Conservation (phyloP, 2,797 vertebrate species). For the Epinephelus awoara region DNA sequence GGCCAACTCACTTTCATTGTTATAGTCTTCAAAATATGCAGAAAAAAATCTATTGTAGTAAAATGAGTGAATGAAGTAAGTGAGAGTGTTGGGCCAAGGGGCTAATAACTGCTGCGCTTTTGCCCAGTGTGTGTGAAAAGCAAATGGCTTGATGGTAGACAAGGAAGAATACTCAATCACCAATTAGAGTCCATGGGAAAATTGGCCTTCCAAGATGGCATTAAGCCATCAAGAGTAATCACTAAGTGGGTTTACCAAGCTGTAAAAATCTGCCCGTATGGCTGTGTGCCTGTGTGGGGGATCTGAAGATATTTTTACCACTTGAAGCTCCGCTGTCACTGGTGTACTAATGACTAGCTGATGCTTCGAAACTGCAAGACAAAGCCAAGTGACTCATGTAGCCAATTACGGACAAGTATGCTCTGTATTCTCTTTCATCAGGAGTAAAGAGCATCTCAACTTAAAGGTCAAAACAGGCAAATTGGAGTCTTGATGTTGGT, state of each 20-base stretch:
- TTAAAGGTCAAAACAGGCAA: conserved; percentile 72
- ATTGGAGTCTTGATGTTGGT: conserved; percentile 41
- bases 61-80: conserved; percentile 51
- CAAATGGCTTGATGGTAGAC: conserved; percentile 43
- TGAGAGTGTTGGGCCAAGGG: conserved; percentile 35
- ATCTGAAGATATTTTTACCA: conserved; percentile 68
- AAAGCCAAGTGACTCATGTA: conserved; percentile 73
- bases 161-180: conserved; percentile 59
- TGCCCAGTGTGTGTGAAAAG: conserved; percentile 47
- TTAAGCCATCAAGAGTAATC: conserved; percentile 62
- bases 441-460: conserved; percentile 71
- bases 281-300: conserved; percentile 47
- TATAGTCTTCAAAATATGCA: conserved; percentile 56
- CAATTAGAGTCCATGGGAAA: conserved; percentile 64
- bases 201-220: conserved; percentile 56
- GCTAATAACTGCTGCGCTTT: conserved; percentile 58
- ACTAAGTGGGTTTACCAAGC: conserved; percentile 63
- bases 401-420: conserved; percentile 74
- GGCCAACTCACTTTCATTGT: conserved; percentile 44
- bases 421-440: conserved; percentile 55
- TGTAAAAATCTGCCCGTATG: conserved; percentile 57
- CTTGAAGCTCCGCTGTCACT: conserved; percentile 56
- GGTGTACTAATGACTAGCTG: conserved; percentile 64
- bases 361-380: conserved; percentile 58
- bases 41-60: conserved; percentile 49